Conservation (phyloP, 2,888 invertebrate species). For the Molorchus minor region DNA sequence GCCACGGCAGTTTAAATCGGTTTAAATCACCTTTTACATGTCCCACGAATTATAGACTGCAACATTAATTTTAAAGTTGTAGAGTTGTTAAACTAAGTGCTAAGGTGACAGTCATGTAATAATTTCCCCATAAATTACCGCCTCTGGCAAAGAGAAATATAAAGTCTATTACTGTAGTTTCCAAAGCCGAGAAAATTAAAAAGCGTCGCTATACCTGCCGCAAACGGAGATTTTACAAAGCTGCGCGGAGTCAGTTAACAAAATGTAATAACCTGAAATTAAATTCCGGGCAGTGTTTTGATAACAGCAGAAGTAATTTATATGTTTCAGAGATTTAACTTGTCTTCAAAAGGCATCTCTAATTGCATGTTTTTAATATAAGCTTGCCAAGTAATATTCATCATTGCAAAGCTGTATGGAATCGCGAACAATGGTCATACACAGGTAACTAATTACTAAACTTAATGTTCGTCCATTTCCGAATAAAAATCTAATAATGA, state of each 20-base stretch:
- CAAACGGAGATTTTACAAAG: conserved; percentile 1
- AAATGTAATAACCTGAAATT: conserved; percentile 5
- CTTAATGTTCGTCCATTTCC: no score
- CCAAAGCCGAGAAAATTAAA: neutral
- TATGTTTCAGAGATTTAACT: neutral
- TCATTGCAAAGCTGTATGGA: no score
- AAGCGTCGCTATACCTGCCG: neutral
- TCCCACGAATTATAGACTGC: neutral
- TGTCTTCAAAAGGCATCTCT: no score
- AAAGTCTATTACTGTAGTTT: conserved; percentile 3
- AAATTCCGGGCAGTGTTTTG: neutral
- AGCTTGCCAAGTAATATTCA: no score
- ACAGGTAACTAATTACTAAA: no score
- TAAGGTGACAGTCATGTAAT: conserved; percentile 5
- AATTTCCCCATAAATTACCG: neutral
- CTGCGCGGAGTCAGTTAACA: neutral
- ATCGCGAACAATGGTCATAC: no score
- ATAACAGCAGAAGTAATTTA: neutral
- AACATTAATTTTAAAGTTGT: neutral
- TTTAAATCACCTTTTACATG: neutral
- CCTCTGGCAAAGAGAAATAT: neutral
- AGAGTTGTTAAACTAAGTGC: neutral
- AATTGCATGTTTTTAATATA: no score
- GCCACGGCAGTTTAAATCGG: neutral
- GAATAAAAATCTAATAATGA: no score